A percentile compares a stretch with the other conserved stretches of the same genome.
Evolutionary conservation across 2,888 invertebrate genomes (phyloP).

Genomic region (Lypha dubia): DNA sequence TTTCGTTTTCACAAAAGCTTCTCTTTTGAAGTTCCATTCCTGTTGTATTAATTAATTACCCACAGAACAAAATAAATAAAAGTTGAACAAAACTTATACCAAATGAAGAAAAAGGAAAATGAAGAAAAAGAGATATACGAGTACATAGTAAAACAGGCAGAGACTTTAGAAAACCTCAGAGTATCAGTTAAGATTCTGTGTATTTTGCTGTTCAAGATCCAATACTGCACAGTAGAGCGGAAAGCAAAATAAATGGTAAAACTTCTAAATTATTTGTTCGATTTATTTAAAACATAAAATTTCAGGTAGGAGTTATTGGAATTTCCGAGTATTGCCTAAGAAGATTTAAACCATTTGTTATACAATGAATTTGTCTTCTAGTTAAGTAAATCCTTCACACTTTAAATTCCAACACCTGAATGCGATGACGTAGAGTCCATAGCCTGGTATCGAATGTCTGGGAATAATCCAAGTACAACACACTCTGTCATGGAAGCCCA

Average conservation of each 20-base stretch:
- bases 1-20: conserved; percentile 39
- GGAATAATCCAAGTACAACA: too few relatives aligned
- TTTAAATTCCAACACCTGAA: too few relatives aligned
- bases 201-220: conserved; percentile 38
- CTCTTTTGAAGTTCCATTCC: conserved; percentile 57
- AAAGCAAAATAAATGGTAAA: not conserved
- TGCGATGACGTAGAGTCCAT: too few relatives aligned
- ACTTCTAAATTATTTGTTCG: too few relatives aligned
- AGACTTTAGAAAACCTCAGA: conserved; percentile 29
- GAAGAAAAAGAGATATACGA: not conserved
- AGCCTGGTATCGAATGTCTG: too few relatives aligned
- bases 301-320: too few relatives aligned
- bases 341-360: too few relatives aligned
- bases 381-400: too few relatives aligned
- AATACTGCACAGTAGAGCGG: conserved; percentile 14
- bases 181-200: conserved; percentile 18
- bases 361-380: too few relatives aligned
- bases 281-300: too few relatives aligned
- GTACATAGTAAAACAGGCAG: not conserved
- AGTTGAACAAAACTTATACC: conserved; percentile 65
- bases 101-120: conserved; percentile 24
- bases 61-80: conserved; percentile 66
- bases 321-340: too few relatives aligned
- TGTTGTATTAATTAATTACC: conserved; percentile 71
- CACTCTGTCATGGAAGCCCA: too few relatives aligned